phyloP scores from a whole-genome alignment of 2,113 vertebrate genomes.

The Crotalus viridis region DNA sequence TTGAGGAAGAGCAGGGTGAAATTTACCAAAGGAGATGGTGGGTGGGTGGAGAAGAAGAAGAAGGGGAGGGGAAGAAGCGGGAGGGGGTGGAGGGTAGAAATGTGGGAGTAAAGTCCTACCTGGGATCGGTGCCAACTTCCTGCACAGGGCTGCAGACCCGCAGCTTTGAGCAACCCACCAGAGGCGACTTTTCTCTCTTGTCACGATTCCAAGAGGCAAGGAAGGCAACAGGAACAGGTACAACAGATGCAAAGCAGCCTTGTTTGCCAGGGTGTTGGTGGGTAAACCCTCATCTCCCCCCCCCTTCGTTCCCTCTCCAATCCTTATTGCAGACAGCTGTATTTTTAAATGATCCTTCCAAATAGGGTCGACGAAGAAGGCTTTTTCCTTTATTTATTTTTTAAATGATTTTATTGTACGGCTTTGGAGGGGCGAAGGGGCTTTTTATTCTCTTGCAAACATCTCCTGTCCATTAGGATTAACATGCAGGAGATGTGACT shows the following conservation, averaged over 20 bases:
- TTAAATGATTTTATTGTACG: background rate
- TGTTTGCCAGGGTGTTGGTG: constrained; percentile 54
- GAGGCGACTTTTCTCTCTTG: constrained; percentile 65
- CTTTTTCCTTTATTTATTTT: background rate
- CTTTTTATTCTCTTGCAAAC: constrained; percentile 9
- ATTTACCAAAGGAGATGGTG: constrained; percentile 54
- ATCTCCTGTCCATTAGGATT: constrained; percentile 55
- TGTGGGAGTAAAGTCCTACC: constrained; percentile 68
- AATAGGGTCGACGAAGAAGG: background rate
- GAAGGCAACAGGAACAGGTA: constrained; percentile 69
- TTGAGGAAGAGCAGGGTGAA: constrained; percentile 17
- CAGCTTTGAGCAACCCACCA: constrained; percentile 65
- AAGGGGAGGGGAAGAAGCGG: constrained; percentile 45
- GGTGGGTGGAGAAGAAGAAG: constrained; percentile 44
- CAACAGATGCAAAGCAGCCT: constrained; percentile 64
- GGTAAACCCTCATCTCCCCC: constrained; percentile 29
- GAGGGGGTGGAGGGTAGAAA: constrained; percentile 53
- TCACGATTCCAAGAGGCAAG: constrained; percentile 67
- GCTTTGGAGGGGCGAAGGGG: background rate
- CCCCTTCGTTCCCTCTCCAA: background rate
- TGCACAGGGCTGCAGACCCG: constrained; percentile 69
- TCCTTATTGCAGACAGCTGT: constrained; percentile 36
- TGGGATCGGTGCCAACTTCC: constrained; percentile 72
- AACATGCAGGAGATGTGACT: constrained; percentile 69
- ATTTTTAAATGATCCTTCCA: constrained; percentile 35